A percentile compares a stretch with the other conserved stretches of the same genome.
Conservation (phyloP, 2,888 invertebrate species). For the Cephus sareptanus region DNA sequence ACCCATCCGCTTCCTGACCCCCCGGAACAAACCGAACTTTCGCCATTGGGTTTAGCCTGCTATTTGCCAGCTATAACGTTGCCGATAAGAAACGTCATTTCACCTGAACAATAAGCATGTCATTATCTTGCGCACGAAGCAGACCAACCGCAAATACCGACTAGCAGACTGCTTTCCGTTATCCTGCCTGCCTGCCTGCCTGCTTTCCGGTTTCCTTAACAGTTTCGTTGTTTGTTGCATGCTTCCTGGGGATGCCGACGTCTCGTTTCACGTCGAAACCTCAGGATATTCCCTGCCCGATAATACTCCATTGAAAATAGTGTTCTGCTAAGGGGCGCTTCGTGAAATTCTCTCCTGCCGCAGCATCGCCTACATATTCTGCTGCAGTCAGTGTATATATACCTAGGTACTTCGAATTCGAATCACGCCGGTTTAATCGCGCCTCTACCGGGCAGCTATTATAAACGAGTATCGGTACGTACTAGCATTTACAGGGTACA, state of each 20-base stretch:
- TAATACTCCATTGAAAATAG: neutral
- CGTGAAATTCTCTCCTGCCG: neutral
- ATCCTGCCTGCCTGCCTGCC: neutral
- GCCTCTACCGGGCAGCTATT: neutral
- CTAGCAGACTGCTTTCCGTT: neutral
- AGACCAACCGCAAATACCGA: constrained; percentile 21
- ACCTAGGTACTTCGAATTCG: neutral
- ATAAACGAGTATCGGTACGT: constrained; percentile 1
- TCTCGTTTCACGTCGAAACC: neutral
- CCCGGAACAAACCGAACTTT: constrained; percentile 4
- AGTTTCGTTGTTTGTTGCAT: neutral
- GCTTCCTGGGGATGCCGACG: neutral
- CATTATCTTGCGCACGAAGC: constrained; percentile 38
- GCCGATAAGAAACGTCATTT: constrained; percentile 46
- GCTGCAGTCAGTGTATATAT: neutral
- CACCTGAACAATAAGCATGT: constrained; percentile 39
- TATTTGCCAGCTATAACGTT: neutral
- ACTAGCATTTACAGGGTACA: neutral
- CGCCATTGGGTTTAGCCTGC: neutral
- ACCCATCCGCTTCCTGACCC: constrained; percentile 3
- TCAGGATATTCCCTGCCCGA: neutral
- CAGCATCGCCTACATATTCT: neutral
- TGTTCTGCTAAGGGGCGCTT: neutral
- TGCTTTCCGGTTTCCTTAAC: neutral
- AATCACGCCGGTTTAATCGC: neutral